Conservation (phyloP, 1,140 invertebrate genomes). For the Cylas formicarius region DNA sequence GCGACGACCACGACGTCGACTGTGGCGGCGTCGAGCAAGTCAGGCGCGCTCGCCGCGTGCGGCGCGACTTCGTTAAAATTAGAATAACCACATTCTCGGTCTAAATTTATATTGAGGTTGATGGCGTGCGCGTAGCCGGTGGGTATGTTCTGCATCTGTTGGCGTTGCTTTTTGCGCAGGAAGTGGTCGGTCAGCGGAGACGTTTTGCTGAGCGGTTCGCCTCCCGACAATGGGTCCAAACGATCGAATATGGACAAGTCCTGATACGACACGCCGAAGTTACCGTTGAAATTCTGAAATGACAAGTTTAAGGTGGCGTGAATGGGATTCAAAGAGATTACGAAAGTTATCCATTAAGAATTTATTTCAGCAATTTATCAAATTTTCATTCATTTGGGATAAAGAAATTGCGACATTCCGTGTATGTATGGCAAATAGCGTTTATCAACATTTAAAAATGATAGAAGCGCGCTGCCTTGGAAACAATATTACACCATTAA, state of each 20-base stretch:
- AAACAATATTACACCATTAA: too few species aligned
- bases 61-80: slow-evolving; percentile 35
- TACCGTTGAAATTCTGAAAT: slow-evolving; percentile 28
- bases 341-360: too few species aligned
- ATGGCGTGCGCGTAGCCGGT: slow-evolving; percentile 2
- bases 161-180: slow-evolving; percentile 24
- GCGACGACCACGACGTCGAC: slow-evolving; percentile 29
- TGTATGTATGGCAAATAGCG: too few species aligned
- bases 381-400: too few species aligned
- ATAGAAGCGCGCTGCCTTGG: too few species aligned
- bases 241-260: slow-evolving; percentile 36
- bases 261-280: slow-evolving; percentile 40
- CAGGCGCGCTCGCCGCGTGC: slow-evolving; percentile 41
- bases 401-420: too few species aligned
- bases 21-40: slow-evolving; percentile 29
- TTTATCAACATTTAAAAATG: too few species aligned
- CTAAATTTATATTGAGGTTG: slow-evolving; percentile 30
- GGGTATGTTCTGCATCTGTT: slow-evolving; percentile 9
- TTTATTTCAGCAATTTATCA: too few species aligned
- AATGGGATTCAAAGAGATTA: too few species aligned
- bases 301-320: background rate
- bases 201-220: slow-evolving; percentile 15
- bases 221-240: slow-evolving; percentile 21
- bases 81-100: slow-evolving; percentile 33
- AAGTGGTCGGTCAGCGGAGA: slow-evolving; percentile 33